These are phyloP conservation scores for Taenioides sp. DNA, from an alignment of 2,797 vertebrate genomes.

Conservation along the genomic window DNA sequence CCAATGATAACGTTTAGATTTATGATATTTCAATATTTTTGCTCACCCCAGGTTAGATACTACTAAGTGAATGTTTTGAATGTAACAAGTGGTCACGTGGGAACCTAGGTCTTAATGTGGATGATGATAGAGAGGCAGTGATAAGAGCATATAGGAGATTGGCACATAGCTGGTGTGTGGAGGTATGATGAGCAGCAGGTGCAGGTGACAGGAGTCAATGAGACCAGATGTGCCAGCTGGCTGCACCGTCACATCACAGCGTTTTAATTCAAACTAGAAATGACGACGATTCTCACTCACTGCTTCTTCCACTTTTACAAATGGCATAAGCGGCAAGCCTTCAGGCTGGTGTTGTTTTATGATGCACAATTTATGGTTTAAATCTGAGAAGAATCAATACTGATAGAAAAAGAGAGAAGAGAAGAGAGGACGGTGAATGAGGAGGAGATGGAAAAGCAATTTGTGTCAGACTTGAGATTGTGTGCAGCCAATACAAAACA, in stretches of 20 bases:
- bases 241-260: not conserved
- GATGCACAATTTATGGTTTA: not conserved
- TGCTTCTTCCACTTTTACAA: not conserved
- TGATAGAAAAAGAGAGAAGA: not conserved
- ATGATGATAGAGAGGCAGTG: not conserved
- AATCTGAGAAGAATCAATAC: not conserved
- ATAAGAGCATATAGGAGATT: not conserved
- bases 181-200: conserved; percentile 10
- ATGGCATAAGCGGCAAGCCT: not conserved
- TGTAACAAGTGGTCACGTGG: too few species aligned
- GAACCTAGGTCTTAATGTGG: not conserved
- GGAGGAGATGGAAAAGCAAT: not conserved
- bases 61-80: too few species aligned
- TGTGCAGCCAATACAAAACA: not conserved
- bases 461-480: not conserved
- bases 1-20: too few species aligned
- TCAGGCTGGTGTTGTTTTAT: not conserved
- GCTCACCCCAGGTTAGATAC: too few species aligned
- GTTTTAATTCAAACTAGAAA: conserved; percentile 9
- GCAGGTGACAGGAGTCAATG: conserved; percentile 14
- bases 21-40: too few species aligned
- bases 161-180: not conserved
- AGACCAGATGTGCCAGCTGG: conserved; percentile 17
- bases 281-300: not conserved
- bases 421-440: too few species aligned